Base-by-base conservation (phyloP, 2,113 vertebrate genomes). In the Passer domesticus region DNA sequence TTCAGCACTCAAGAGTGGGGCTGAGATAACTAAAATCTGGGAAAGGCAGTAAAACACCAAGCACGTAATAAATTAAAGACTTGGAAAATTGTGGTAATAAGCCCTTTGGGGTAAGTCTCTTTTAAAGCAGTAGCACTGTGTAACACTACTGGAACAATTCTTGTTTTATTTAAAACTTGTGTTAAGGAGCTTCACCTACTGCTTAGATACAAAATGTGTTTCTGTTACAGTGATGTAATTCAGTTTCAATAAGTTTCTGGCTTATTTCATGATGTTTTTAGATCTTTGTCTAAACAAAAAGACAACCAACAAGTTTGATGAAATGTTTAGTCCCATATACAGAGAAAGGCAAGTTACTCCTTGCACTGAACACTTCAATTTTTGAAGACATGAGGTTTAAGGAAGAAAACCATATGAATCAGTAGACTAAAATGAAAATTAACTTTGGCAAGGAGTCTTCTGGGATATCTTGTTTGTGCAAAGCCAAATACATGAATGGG, bases 71-170 rank as follows among this genome's bases (percentile, higher is more conserved):
- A 94, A 91, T 94, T 76, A 97, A 89, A 97, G 73, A 73, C 68
- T 21, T 93, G 92, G 82, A 92, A 93, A 96, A 92, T 10, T 43
- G 72, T 70, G 78, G 90, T 92, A 91, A 93, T 95, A 94, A 95
- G 83, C 58, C 78, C 72, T 75, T 88, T 44, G 87, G 95, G 94
- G 83, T 47, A 75, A 93, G 62, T 16, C 27, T 41, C 60, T 37
- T 64, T 81, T 62, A 95, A 94, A 94, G 92, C 68, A 84, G 83
- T 84, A 85, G 93, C 67, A 83, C 39, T 82, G 68, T 75, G 96
- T 83, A 81, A 93, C 9, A 39, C 66, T 85, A 89, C 74, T 79
- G 43, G 25, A 95, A 84, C 47, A 92, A 86, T 66, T 88, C 43
- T 35, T 80, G 72, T 53, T 80, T 94, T 93, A 90, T 90, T 90